Evolutionary conservation across 1,140 invertebrate genomes (phyloP).

Genomic region (Chironomus tepperi): DNA sequence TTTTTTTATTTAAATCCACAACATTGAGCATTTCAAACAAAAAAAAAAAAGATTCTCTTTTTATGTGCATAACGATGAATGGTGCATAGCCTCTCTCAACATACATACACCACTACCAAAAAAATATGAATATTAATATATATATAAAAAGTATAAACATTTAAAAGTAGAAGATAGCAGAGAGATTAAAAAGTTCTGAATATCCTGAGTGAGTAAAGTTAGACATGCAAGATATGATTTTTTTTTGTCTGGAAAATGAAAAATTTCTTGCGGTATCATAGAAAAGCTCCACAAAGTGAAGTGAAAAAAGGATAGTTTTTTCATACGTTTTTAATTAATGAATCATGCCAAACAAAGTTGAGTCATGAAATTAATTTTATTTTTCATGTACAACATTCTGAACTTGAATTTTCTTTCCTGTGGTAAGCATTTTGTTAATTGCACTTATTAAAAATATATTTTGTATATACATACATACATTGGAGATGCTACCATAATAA

Average conservation of each 20-base stretch:
- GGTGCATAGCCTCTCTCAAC: not conserved
- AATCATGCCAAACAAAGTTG: not conserved
- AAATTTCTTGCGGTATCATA: no score
- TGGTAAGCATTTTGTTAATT: no score
- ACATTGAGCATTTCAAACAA: not conserved
- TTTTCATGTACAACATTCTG: no score
- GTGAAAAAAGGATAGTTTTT: not conserved
- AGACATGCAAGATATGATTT: no score
- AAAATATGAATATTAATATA: not conserved
- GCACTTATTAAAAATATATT: no score
- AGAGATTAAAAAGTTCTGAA: not conserved
- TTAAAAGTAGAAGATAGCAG: not conserved
- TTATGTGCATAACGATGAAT: not conserved
- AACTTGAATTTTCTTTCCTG: no score
- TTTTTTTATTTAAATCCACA: not conserved
- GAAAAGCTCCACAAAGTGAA: no score
- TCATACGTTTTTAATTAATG: not conserved
- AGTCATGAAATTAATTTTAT: not conserved
- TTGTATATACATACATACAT: no score
- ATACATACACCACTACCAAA: not conserved
- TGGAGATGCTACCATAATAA: no score
- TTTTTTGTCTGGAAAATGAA: no score
- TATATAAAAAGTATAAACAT: conserved; percentile 7
- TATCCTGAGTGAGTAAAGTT: not conserved
- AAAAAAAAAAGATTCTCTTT: not conserved